phyloP scores from a whole-genome alignment of 2,797 vertebrate genomes.

The Pseudomugil tenellus region DNA sequence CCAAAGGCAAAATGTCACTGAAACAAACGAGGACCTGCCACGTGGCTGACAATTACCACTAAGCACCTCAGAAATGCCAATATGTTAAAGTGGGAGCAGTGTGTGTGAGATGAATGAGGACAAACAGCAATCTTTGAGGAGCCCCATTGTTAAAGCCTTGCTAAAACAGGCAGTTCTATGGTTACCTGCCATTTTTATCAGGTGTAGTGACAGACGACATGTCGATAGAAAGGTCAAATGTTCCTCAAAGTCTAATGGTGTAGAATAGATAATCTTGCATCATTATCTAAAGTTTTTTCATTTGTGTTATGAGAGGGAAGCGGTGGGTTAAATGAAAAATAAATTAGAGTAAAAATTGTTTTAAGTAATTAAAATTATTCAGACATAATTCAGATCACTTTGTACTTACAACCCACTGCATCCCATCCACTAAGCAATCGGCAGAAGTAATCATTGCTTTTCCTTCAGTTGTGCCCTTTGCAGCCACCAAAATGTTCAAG shows the following conservation, averaged over 20 bases:
- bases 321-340: background rate
- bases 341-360: no score
- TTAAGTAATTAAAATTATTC: background rate
- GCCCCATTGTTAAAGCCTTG: conserved; percentile 31
- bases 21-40: conserved; percentile 80
- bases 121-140: conserved; percentile 55
- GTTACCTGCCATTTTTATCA: conserved; percentile 25
- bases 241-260: conserved; percentile 17
- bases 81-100: conserved; percentile 79
- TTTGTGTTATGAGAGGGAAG: background rate
- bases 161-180: conserved; percentile 11
- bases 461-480: background rate
- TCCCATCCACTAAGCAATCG: background rate
- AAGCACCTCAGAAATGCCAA: conserved; percentile 83
- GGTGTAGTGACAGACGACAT: conserved; percentile 25
- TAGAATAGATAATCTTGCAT: conserved; percentile 4
- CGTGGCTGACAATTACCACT: conserved; percentile 82
- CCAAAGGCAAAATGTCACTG: conserved; percentile 85
- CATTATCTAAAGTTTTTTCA: background rate
- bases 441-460: background rate
- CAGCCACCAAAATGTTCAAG: background rate
- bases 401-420: background rate
- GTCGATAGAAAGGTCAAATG: conserved; percentile 37
- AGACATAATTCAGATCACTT: background rate
- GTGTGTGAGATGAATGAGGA: conserved; percentile 72